Percentiles rank a stretch among this genome's conserved stretches.
Conservation (phyloP, 37 sponge, comb jelly and placozoan genomes). For the Oscarella lobularis region DNA sequence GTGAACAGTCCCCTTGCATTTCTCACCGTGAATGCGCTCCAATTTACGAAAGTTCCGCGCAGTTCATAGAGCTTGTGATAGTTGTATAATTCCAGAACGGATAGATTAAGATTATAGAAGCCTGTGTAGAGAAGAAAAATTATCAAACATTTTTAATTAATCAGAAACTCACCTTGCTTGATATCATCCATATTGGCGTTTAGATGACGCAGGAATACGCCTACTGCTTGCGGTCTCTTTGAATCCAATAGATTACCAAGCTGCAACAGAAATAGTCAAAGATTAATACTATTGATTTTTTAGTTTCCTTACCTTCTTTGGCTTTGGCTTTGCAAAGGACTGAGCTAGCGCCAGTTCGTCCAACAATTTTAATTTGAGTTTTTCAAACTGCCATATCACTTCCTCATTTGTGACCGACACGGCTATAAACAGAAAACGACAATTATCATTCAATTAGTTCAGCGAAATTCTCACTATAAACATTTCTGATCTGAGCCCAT, state of each 20-base stretch:
- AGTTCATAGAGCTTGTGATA: not conserved
- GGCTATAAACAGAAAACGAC: no score
- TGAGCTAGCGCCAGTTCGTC: not conserved
- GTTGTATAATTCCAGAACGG: not conserved
- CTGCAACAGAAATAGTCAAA: not conserved
- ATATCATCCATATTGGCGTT: conserved; percentile 7
- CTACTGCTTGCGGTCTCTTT: conserved; percentile 21
- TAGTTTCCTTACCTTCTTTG: not conserved
- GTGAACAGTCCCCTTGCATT: no score
- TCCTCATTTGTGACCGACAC: no score
- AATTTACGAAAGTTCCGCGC: conserved; percentile 12
- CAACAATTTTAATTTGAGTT: no score
- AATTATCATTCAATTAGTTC: no score
- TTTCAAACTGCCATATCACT: no score
- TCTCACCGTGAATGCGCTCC: conserved; percentile 4
- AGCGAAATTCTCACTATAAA: no score
- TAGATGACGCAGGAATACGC: conserved; percentile 11
- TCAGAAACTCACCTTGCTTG: not conserved
- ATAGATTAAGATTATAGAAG: not conserved
- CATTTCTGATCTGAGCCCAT: no score
- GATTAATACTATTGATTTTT: no score
- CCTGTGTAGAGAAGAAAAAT: not conserved
- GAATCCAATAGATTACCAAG: conserved; percentile 11
- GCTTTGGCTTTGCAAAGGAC: not conserved
- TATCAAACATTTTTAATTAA: not conserved